These are phyloP conservation scores for Allophyes oxyacanthae DNA, from an alignment of 2,888 invertebrate genomes.

Conservation along the genomic window DNA sequence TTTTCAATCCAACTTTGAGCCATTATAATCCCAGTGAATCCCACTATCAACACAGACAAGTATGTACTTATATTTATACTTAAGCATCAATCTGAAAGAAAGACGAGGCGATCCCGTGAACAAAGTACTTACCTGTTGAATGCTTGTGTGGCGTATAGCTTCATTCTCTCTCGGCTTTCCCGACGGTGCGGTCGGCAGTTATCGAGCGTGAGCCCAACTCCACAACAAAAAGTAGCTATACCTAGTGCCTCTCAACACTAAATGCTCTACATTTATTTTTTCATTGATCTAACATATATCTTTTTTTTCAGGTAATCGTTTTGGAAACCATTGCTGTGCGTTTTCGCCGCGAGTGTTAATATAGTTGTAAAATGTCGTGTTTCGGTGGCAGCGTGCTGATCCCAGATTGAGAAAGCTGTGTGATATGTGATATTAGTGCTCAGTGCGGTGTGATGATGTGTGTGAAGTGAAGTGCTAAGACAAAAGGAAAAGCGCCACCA, in stretches of 20 bases:
- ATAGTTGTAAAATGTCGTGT: conserved; percentile 76
- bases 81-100: conserved; percentile 58
- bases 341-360: conserved; percentile 20
- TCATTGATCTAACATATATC: conserved; percentile 43
- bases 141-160: conserved; percentile 60
- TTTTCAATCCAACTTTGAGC: conserved; percentile 10
- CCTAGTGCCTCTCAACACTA: conserved; percentile 39
- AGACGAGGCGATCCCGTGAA: conserved; percentile 60
- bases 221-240: conserved; percentile 48
- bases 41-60: conserved; percentile 39
- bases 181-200: conserved; percentile 64
- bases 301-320: conserved; percentile 61
- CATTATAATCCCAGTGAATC: conserved; percentile 22
- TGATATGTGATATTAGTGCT: conserved; percentile 49
- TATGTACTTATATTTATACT: conserved; percentile 46
- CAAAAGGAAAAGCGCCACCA: conserved; percentile 84
- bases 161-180: conserved; percentile 71
- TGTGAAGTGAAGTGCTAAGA: conserved; percentile 64
- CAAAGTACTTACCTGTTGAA: conserved; percentile 78
- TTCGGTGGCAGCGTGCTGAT: conserved; percentile 78
- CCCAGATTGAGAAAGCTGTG: conserved; percentile 71
- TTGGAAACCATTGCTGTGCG: conserved; percentile 47
- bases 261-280: conserved; percentile 46
- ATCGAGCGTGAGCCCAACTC: conserved; percentile 52
- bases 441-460: conserved; percentile 73